A percentile compares a stretch with the other conserved stretches of the same genome.
Evolutionary conservation across 1,140 invertebrate species (phyloP).

Genomic region (Thaumetopoea pityocampa): DNA sequence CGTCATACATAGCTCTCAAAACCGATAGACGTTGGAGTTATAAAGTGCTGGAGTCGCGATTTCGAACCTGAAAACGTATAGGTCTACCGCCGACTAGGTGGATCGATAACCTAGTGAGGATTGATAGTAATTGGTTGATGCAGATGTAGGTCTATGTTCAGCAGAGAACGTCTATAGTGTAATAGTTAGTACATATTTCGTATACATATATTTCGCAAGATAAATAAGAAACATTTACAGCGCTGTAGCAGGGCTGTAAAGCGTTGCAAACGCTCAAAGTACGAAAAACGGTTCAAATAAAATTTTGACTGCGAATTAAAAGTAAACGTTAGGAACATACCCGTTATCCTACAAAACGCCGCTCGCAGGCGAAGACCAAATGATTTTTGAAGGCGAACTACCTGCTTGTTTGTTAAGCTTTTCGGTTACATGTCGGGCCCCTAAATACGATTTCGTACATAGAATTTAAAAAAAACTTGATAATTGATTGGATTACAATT

Average conservation of each 20-base stretch:
- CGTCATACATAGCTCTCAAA: too few species aligned
- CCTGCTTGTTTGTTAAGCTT: constrained; percentile 60
- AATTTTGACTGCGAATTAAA: constrained; percentile 68
- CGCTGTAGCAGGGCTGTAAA: constrained; percentile 31
- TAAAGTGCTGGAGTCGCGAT: too few species aligned
- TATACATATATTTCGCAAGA: too few species aligned
- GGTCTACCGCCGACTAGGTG: too few species aligned
- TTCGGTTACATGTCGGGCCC: constrained; percentile 39
- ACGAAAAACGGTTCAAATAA: constrained; percentile 42
- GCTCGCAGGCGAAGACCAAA: constrained; percentile 54
- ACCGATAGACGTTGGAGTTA: too few species aligned
- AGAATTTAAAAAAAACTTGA: not conserved
- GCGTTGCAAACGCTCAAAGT: constrained; percentile 25
- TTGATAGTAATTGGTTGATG: too few species aligned
- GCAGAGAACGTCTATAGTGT: too few species aligned
- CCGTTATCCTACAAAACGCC: constrained; percentile 56
- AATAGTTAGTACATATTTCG: too few species aligned
- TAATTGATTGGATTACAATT: not conserved
- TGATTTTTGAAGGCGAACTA: constrained; percentile 69
- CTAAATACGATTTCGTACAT: constrained; percentile 12
- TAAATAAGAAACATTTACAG: too few species aligned
- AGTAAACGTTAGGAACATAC: constrained; percentile 62
- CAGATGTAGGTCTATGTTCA: too few species aligned
- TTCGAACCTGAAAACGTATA: too few species aligned
- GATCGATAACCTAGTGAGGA: too few species aligned